Evolutionary conservation across 2,113 vertebrate genomes (phyloP), one percentile per base, ranked within the genome.

Genomic region (Polypterus bichir): DNA sequence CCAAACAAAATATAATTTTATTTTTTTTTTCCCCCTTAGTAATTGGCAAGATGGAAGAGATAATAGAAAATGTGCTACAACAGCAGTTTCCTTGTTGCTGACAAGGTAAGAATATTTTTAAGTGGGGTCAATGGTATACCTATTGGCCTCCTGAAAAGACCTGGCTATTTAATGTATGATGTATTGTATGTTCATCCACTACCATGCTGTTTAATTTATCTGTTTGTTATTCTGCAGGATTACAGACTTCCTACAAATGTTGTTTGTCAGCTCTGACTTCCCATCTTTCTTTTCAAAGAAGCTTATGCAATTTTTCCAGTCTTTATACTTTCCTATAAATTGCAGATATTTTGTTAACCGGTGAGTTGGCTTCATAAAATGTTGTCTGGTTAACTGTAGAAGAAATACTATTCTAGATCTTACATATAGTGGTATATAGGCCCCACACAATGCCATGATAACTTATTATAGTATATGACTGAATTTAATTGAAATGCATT

Each of bases 181-280:
- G 46, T 61, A 9, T 61, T 55, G 3, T 59, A 3, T 54, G 44
- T 64, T 44, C 6, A 4, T 3, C 3, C 51, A 52, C 10, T 7
- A 10, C 7, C 7, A 52, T 52, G 51, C 51, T 3, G 10, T 8
- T 3, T 52, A 7, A 52, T 52, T 52, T 3, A 27, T 9, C 27
- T 46, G 11, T n/a, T 47, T 9, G 1, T 2, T 3, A 66, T 54
- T 48, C 7, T 66, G 0, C 60, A 93, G 89, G 74, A 81, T 89
- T 3, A 75, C 80, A 1, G 48, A 62, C 0, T 72, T 53, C 0
- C 65, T 93, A 8, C 89, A 86, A 78, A 83, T 67, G 57, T 77
- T 81, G 69, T 73, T 92, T 66, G 86, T 93, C 48, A 63, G 76
- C 60, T 69, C 53, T 6, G 76, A 85, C 60, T 85, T 91, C 3